A percentile compares a stretch with the other conserved stretches of the same genome.
These are phyloP conservation scores for Ectropis grisescens DNA, from an alignment of 1,140 invertebrate species.

Conservation along the genomic window DNA sequence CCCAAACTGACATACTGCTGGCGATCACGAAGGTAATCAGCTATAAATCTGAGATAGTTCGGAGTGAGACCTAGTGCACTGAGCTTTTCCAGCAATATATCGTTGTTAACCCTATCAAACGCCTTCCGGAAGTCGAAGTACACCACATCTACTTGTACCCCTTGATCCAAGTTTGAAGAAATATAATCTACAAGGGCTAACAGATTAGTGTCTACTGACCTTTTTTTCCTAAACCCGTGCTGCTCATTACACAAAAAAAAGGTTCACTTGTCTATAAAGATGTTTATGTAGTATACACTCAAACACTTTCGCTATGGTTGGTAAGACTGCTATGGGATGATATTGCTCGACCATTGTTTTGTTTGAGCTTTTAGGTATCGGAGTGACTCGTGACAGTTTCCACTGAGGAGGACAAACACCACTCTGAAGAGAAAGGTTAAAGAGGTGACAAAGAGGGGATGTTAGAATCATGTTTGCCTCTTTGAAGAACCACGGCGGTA, in stretches of 20 bases:
- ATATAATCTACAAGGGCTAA: no score
- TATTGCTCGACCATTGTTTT: slow-evolving; percentile 6
- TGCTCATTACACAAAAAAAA: slow-evolving; percentile 8
- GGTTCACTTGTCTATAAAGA: slow-evolving; percentile 4
- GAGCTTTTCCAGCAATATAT: no score
- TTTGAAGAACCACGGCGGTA: slow-evolving; percentile 3
- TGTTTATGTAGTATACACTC: no score
- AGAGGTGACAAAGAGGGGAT: neutral
- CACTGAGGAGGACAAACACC: neutral
- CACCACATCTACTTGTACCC: neutral
- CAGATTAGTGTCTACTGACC: slow-evolving; percentile 5
- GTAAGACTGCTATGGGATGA: slow-evolving; percentile 8
- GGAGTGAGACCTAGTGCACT: no score
- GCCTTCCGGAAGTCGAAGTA: neutral
- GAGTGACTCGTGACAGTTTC: neutral
- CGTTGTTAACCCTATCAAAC: no score
- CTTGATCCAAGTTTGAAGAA: no score
- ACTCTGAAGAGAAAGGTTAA: neutral
- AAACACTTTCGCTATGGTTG: no score
- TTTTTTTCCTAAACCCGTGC: slow-evolving; percentile 6
- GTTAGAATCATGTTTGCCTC: neutral
- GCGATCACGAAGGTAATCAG: no score
- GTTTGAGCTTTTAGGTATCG: slow-evolving; percentile 2
- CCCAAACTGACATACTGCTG: no score
- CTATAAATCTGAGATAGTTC: no score